A percentile compares a stretch with the other conserved stretches of the same genome.
Evolutionary conservation across 2,888 invertebrate species (phyloP).

Genomic region (Torymus aiolomorphi): DNA sequence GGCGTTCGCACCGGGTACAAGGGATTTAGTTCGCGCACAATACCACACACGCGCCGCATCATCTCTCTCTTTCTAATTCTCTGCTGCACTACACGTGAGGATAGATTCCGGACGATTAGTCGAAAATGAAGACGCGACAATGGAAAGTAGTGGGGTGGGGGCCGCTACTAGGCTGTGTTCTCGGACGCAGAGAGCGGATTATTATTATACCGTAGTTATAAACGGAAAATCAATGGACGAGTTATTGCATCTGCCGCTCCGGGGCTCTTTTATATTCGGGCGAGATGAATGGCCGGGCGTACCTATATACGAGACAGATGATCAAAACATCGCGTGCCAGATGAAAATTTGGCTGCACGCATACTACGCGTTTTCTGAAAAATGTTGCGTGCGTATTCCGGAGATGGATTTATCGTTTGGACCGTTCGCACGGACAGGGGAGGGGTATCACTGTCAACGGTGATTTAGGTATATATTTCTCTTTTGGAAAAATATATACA

Average conservation of each 20-base stretch:
- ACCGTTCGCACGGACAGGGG: too few species aligned
- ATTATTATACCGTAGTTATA: constrained; percentile 44
- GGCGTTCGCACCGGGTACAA: not conserved
- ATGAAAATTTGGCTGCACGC: constrained; percentile 8
- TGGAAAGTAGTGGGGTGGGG: constrained; percentile 3
- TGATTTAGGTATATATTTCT: too few species aligned
- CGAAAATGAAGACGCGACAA: constrained; percentile 29
- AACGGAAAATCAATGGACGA: constrained; percentile 37
- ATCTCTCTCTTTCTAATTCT: constrained; percentile 3
- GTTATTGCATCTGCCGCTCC: constrained; percentile 47
- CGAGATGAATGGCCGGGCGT: constrained; percentile 12
- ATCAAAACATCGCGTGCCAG: constrained; percentile 28
- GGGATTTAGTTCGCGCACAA: not conserved
- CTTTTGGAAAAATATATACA: too few species aligned
- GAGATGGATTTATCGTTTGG: not conserved
- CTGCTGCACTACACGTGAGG: not conserved
- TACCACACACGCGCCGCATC: constrained; percentile 11
- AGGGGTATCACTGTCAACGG: too few species aligned
- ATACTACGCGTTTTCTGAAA: too few species aligned
- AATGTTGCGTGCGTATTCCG: too few species aligned
- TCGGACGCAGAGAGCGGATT: constrained; percentile 21
- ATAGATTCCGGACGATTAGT: constrained; percentile 45
- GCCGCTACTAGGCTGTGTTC: not conserved
- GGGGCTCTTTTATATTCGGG: constrained; percentile 1
- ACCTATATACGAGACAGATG: not conserved